phyloP scores from a whole-genome alignment of 2,888 invertebrate species.

The Pollenia angustigena region DNA sequence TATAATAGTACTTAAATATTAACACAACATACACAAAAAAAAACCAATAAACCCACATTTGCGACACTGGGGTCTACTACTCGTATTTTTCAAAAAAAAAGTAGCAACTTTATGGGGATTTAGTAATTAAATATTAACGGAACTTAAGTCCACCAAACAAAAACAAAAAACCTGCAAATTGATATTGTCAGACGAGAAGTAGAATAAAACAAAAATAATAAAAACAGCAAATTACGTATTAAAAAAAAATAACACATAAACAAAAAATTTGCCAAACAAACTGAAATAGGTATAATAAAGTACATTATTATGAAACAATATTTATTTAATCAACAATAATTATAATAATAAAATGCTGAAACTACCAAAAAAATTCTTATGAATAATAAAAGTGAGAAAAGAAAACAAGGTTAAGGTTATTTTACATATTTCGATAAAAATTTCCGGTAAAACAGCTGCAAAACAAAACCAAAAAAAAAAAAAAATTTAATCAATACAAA shows the following conservation, averaged over 20 bases:
- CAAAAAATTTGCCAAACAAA: conserved; percentile 10
- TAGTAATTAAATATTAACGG: conserved; percentile 65
- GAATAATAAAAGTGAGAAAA: conserved; percentile 34
- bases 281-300: background rate
- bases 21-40: conserved; percentile 9
- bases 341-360: conserved; percentile 49
- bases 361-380: conserved; percentile 38
- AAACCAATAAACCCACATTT: background rate
- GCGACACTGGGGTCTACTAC: background rate
- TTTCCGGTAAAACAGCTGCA: conserved; percentile 47
- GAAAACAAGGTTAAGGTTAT: conserved; percentile 68
- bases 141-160: conserved; percentile 30
- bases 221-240: background rate
- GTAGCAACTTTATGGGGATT: conserved; percentile 26
- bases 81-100: background rate
- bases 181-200: conserved; percentile 16
- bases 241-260: conserved; percentile 12
- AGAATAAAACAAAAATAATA: conserved; percentile 1
- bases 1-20: conserved; percentile 37
- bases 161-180: conserved; percentile 24
- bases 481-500: conserved; percentile 16
- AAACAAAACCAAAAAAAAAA: conserved; percentile 7
- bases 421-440: conserved; percentile 51
- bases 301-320: conserved; percentile 46
- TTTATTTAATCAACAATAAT: conserved; percentile 42